These are phyloP conservation scores for Calliopsis andreniformis DNA, from an alignment of 1,140 invertebrate species.

Conservation along the genomic window DNA sequence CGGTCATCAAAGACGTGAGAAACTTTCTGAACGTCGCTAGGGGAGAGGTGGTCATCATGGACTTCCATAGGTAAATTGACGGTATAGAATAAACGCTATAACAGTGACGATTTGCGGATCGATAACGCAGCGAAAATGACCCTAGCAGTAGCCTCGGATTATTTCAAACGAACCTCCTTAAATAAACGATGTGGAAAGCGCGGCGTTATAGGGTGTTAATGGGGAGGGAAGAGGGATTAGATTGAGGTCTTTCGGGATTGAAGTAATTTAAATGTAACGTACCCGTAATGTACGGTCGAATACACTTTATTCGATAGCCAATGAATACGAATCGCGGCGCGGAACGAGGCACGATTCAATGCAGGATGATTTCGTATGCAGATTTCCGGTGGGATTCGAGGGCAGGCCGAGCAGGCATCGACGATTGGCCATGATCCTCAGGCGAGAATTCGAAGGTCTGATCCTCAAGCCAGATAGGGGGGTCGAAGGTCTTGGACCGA, in stretches of 20 bases:
- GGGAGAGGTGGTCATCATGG: slow-evolving; percentile 86
- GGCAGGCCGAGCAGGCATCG: slow-evolving; percentile 82
- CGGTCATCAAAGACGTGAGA: slow-evolving; percentile 84
- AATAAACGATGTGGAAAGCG: not conserved
- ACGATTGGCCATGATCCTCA: slow-evolving; percentile 83
- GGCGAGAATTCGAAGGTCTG: slow-evolving; percentile 83
- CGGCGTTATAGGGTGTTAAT: not conserved
- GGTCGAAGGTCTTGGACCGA: slow-evolving; percentile 81
- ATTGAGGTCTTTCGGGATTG: too few relatives aligned
- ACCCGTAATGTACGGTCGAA: too few relatives aligned
- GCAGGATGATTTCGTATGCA: slow-evolving; percentile 40
- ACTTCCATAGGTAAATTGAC: slow-evolving; percentile 82
- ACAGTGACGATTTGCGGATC: not conserved
- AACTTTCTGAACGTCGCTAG: slow-evolving; percentile 84
- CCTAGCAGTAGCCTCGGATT: not conserved
- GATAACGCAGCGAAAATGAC: slow-evolving; percentile 2
- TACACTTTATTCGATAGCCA: not conserved
- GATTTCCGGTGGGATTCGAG: slow-evolving; percentile 87
- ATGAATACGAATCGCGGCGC: not conserved
- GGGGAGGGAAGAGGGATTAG: too few relatives aligned
- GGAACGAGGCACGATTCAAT: not conserved
- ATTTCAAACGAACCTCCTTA: not conserved
- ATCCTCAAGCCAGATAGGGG: slow-evolving; percentile 80
- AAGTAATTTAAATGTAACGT: too few relatives aligned
- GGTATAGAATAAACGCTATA: not conserved